Conservation (phyloP, 2,888 invertebrate species). For the Pterostichus niger region DNA sequence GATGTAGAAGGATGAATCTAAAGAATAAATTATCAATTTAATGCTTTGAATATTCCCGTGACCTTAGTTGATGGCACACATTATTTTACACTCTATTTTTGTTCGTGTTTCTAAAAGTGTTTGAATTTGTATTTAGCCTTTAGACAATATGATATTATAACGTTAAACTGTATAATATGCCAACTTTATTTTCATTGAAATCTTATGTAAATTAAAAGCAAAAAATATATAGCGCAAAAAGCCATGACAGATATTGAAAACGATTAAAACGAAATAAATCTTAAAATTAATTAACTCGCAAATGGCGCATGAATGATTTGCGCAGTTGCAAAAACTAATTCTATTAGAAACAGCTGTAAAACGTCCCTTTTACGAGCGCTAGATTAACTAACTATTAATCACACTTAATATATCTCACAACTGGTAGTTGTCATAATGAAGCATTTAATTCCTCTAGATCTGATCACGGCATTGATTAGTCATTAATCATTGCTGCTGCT, state of each 20-base stretch:
- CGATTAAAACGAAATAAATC: slow-evolving; percentile 12
- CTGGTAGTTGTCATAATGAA: slow-evolving; percentile 58
- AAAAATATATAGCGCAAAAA: too few species aligned
- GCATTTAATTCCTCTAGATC: slow-evolving; percentile 44
- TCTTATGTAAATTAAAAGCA: too few species aligned
- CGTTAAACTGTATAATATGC: too few species aligned
- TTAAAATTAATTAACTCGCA: slow-evolving; percentile 23
- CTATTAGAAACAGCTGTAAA: slow-evolving; percentile 27
- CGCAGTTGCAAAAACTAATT: slow-evolving; percentile 11
- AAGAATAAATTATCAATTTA: too few species aligned
- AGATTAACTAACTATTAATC: slow-evolving; percentile 46
- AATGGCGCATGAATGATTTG: not conserved
- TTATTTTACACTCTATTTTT: too few species aligned
- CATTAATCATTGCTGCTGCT: slow-evolving; percentile 29
- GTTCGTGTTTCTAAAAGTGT: too few species aligned
- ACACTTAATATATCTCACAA: slow-evolving; percentile 14
- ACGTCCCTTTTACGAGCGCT: slow-evolving; percentile 20
- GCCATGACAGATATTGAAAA: not conserved
- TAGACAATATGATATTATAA: too few species aligned
- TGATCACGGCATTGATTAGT: slow-evolving; percentile 42
- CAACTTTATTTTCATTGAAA: too few species aligned
- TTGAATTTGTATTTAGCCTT: too few species aligned
- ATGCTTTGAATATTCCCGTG: too few species aligned
- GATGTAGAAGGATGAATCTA: too few species aligned
- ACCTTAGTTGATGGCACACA: too few species aligned